Conservation (phyloP, 2,113 vertebrate species). For the Elgaria multicarinata region DNA sequence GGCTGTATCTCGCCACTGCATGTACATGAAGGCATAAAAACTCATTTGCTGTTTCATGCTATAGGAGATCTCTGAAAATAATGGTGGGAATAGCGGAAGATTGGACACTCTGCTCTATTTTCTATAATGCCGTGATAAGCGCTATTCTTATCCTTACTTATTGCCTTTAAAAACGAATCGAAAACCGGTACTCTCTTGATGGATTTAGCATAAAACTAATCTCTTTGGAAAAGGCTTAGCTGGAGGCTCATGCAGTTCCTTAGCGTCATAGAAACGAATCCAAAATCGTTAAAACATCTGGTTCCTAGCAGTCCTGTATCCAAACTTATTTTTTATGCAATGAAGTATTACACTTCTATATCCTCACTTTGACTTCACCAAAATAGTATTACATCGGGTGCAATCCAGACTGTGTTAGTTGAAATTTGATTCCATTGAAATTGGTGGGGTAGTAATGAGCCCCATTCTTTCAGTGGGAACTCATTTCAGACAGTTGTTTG, state of each 20-base stretch:
- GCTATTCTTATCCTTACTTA: not conserved
- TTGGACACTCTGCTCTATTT: not conserved
- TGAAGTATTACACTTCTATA: constrained; percentile 20
- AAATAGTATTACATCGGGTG: constrained; percentile 19
- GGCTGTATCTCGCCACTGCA: not conserved
- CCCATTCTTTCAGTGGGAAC: not conserved
- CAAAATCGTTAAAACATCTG: constrained; percentile 20
- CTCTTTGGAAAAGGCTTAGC: constrained; percentile 1
- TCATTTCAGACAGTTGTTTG: not conserved
- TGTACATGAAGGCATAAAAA: not conserved
- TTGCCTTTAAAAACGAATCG: not conserved
- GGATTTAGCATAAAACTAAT: not conserved
- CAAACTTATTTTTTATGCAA: constrained; percentile 78
- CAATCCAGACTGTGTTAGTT: not conserved
- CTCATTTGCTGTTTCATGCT: not conserved
- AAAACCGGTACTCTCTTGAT: not conserved
- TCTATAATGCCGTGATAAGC: not conserved
- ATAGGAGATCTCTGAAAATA: not conserved
- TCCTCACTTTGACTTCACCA: constrained; percentile 38
- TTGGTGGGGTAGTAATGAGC: not conserved
- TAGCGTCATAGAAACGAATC: constrained; percentile 32
- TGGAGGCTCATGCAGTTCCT: constrained; percentile 13
- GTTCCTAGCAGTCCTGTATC: not conserved
- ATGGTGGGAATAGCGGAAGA: not conserved
- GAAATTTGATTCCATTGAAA: not conserved